phyloP scores from a whole-genome alignment of 2,797 vertebrate genomes.

The Cichlasoma orientale region DNA sequence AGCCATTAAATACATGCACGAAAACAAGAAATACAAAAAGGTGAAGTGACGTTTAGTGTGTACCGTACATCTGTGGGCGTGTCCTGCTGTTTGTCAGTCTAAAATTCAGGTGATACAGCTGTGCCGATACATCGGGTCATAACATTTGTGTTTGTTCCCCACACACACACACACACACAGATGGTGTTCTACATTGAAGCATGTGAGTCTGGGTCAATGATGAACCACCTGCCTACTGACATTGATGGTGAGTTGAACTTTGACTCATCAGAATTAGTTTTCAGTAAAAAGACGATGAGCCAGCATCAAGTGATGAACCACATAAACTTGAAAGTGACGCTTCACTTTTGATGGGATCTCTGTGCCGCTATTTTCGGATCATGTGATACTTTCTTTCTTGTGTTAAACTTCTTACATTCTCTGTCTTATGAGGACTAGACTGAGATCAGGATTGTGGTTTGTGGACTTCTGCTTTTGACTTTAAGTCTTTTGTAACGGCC shows the following conservation, averaged over 20 bases:
- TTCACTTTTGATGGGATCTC: background rate
- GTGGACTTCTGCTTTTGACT: conserved; percentile 7
- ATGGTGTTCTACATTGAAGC: conserved; percentile 99
- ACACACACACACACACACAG: conserved; percentile 64
- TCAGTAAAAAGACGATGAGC: background rate
- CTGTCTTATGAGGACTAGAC: background rate
- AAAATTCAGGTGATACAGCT: background rate
- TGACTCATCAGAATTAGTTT: conserved; percentile 3
- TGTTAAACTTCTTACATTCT: background rate
- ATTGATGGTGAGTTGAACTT: conserved; percentile 86
- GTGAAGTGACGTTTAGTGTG: conserved; percentile 65
- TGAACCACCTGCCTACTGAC: conserved; percentile 85
- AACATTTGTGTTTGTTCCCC: background rate
- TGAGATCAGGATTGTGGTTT: background rate
- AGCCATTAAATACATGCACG: conserved; percentile 89
- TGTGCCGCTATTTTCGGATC: background rate
- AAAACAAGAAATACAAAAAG: conserved; percentile 89
- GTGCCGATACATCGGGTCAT: background rate
- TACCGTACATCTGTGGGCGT: background rate
- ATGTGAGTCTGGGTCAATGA: conserved; percentile 98
- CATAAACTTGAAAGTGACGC: background rate
- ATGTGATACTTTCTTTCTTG: background rate
- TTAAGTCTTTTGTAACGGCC: background rate
- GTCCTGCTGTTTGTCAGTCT: too few relatives aligned
- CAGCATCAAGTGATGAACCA: background rate